These are phyloP conservation scores for Sceloporus tristichus DNA, from an alignment of 2,113 vertebrate species.

Conservation along the genomic window DNA sequence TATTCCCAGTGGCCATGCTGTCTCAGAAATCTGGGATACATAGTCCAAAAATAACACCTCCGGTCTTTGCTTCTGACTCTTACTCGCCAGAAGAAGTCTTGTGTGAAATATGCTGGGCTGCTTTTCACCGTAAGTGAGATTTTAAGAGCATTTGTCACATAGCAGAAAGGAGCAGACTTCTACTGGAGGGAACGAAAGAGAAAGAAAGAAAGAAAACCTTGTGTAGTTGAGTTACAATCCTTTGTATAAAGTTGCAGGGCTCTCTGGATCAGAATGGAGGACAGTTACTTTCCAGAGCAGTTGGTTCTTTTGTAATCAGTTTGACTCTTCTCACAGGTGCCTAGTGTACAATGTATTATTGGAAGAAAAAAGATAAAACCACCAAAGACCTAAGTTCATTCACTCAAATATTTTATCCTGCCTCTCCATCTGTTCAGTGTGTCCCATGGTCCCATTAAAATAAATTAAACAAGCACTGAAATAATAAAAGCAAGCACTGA, in stretches of 20 bases:
- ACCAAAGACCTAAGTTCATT: not conserved
- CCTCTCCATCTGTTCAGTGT: not conserved
- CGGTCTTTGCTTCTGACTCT: not conserved
- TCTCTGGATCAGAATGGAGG: not conserved
- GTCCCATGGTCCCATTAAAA: conserved; percentile 4
- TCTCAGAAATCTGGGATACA: too few species aligned
- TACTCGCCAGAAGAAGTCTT: not conserved
- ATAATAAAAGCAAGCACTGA: not conserved
- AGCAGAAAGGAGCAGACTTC: not conserved
- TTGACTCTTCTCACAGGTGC: not conserved
- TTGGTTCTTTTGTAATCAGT: not conserved
- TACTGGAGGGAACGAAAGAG: not conserved
- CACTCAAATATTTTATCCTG: conserved; percentile 8
- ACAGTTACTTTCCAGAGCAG: not conserved
- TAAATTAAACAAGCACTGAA: not conserved
- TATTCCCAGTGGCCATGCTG: too few species aligned
- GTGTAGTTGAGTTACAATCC: not conserved
- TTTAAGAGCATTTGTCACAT: not conserved
- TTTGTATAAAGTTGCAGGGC: not conserved
- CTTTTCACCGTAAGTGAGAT: not conserved
- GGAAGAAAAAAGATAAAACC: conserved; percentile 3
- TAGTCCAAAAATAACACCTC: too few species aligned
- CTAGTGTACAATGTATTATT: not conserved
- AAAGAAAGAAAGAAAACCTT: not conserved
- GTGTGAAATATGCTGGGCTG: not conserved